A percentile compares a stretch with the other conserved stretches of the same genome.
phyloP scores from a whole-genome alignment of 2,113 vertebrate genomes.

The Saccopteryx bilineata region DNA sequence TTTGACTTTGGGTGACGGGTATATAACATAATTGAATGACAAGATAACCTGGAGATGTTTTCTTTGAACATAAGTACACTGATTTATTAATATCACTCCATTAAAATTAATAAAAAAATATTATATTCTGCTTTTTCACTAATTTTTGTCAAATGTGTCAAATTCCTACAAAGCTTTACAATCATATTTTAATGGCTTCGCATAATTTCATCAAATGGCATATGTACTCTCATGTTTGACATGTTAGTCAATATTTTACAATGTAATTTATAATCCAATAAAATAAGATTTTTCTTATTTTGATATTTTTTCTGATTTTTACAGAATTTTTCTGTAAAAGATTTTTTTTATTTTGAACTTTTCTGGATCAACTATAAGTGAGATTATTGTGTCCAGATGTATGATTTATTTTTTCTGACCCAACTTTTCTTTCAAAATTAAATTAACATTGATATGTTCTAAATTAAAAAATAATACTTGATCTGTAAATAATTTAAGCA shows the following conservation, averaged over 20 bases:
- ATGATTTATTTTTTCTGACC: not conserved
- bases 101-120: too few relatives aligned
- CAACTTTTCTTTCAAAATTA: slow-evolving; percentile 20
- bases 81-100: too few relatives aligned
- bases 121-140: not conserved
- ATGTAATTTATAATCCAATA: not conserved
- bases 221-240: not conserved
- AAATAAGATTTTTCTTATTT: not conserved
- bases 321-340: not conserved
- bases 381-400: not conserved
- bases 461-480: not conserved
- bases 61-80: too few relatives aligned
- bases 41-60: too few relatives aligned
- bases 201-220: not conserved
- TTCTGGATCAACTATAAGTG: slow-evolving; percentile 4
- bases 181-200: not conserved
- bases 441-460: not conserved
- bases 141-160: slow-evolving; percentile 15
- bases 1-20: too few relatives aligned
- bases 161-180: not conserved
- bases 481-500: not conserved
- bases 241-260: not conserved
- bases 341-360: slow-evolving; percentile 44
- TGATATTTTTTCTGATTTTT: not conserved
- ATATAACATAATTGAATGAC: too few relatives aligned